These are phyloP conservation scores for Diplogasteroides magnus DNA, from an alignment of 1,140 invertebrate genomes.

Conservation along the genomic window DNA sequence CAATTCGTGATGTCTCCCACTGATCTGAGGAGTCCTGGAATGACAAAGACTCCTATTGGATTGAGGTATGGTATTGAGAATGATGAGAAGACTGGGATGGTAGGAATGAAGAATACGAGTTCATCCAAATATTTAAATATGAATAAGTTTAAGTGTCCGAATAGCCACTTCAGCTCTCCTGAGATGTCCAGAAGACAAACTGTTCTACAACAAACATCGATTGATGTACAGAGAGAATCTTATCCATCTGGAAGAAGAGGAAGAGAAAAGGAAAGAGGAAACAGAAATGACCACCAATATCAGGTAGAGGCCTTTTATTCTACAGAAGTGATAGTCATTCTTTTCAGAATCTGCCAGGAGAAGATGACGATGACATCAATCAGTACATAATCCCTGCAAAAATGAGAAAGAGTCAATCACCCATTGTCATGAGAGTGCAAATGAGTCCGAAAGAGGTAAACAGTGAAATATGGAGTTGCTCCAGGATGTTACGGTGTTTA, in stretches of 20 bases:
- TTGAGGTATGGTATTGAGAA: not conserved
- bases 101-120: not conserved
- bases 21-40: not conserved
- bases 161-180: not conserved
- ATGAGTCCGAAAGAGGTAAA: not conserved
- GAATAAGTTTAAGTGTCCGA: not conserved
- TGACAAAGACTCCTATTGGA: not conserved
- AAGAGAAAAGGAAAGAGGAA: not conserved
- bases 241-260: not conserved
- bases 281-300: no score
- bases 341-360: not conserved
- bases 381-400: not conserved
- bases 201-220: not conserved
- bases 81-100: not conserved
- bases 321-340: not conserved
- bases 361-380: not conserved
- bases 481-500: no score
- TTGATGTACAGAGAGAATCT: not conserved
- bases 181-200: not conserved
- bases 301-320: not conserved
- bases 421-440: not conserved
- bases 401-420: not conserved
- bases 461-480: no score
- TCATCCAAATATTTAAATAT: not conserved
- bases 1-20: not conserved